phyloP scores from a whole-genome alignment of 2,797 vertebrate genomes.

The Halcyon leucocephala region DNA sequence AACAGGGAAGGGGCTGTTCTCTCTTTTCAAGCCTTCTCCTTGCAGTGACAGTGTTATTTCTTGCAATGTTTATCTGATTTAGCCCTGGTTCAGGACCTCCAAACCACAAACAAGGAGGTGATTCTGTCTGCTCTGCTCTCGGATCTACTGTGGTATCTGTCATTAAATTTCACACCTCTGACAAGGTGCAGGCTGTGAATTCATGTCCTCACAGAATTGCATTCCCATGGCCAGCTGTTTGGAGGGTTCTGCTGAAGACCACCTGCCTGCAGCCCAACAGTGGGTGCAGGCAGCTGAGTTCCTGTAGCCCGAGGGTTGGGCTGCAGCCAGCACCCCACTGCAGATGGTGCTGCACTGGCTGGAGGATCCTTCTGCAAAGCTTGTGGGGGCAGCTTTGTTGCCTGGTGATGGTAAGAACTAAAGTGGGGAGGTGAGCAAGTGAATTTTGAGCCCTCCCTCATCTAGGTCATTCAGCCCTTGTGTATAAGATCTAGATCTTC shows the following conservation, averaged over 20 bases:
- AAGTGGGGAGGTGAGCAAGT: not conserved
- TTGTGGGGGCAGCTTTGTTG: not conserved
- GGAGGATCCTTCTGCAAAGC: not conserved
- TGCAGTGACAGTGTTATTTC: not conserved
- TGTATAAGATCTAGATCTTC: not conserved
- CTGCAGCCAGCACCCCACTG: not conserved
- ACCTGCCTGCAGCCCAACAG: not conserved
- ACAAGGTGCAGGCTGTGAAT: not conserved
- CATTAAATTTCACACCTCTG: not conserved
- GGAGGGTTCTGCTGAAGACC: not conserved
- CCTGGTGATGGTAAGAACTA: not conserved
- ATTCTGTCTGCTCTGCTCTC: not conserved
- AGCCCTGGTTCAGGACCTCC: not conserved
- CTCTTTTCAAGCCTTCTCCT: not conserved
- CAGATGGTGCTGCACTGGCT: accelerated
- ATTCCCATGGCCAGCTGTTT: accelerated
- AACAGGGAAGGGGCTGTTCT: not conserved
- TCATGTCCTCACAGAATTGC: not conserved
- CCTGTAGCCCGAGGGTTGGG: not conserved
- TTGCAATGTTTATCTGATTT: not conserved
- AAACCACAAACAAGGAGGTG: not conserved
- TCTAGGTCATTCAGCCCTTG: not conserved
- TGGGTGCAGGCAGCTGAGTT: not conserved
- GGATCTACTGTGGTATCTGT: not conserved
- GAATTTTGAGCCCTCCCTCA: not conserved